Base-by-base conservation (phyloP, 2,797 vertebrate species). In the Pangasius sanitwongsei region DNA sequence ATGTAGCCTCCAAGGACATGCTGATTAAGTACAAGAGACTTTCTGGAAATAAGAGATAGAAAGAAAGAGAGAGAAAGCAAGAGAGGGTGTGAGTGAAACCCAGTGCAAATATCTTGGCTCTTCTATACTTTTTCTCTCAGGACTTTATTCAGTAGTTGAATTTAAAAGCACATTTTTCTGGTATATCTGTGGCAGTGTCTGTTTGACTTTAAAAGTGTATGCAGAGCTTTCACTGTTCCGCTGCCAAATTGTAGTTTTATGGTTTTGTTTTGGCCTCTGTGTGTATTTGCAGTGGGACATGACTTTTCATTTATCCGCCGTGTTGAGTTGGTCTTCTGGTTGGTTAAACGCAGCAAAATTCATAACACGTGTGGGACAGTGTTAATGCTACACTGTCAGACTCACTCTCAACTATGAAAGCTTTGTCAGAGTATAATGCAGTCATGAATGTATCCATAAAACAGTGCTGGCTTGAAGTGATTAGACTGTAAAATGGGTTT, bases 1-100 rank as follows among this genome's bases (percentile, higher is more conserved):
- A 93, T 91, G 91, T 81, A 93, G 92, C 91, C 92, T 93, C 92
- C 92, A 93, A 95, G 94, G 93, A 93, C 94, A 92, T 87, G 63
- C 70, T 80, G 86, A 87, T 91, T 89, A 88, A 91, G 92, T 92
- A 93, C 88, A 91, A 92, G 89, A 84, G 90, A 91, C 92, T 85
- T 70, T 59, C 72, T 86, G 78, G 8, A 31, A 88, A 72, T 59
- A 83, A 89, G 77, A 59, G 75, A 89, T 7, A 34, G 83, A 86
- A 75, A 8, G 75, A 34, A 37, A 44, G 37, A n/a, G 44, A 55
- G 78, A 70, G 34, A 23, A 34, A 4, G 25, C 3, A 69, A 61
- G 18, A 20, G 31, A 81, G 44, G 20, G 37, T 6, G 34, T 25
- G 67, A 44, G 25, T 75, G 65, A 70, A 83, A 72, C 57, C 25